A percentile compares a stretch with the other conserved stretches of the same genome.
phyloP scores from a whole-genome alignment of 2,888 invertebrate species.

The Agonopterix alstromeriana region DNA sequence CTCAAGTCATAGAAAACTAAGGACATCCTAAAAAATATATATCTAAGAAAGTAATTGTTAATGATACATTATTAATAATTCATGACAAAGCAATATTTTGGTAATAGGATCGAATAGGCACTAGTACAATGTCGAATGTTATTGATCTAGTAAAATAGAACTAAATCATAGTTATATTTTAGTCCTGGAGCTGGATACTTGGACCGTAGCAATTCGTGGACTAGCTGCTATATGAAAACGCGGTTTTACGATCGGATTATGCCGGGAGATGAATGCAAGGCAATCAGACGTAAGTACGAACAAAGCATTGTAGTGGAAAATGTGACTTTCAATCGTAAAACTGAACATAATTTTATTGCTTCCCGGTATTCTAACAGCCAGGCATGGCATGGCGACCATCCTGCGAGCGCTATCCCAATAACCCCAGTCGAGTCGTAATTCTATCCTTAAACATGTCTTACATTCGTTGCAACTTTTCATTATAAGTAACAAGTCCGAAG shows the following conservation, averaged over 20 bases:
- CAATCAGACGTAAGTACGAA: slow-evolving; percentile 60
- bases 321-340: slow-evolving; percentile 69
- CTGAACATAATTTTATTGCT: slow-evolving; percentile 60
- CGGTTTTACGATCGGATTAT: slow-evolving; percentile 64
- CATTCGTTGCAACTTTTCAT: slow-evolving; percentile 38
- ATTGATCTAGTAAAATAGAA: too few relatives aligned
- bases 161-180: too few relatives aligned
- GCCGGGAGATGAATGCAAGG: slow-evolving; percentile 62
- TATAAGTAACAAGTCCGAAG: slow-evolving; percentile 41
- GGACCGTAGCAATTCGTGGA: slow-evolving; percentile 4
- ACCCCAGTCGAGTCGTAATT: slow-evolving; percentile 35
- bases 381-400: slow-evolving; percentile 27
- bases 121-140: too few relatives aligned
- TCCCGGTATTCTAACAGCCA: slow-evolving; percentile 52
- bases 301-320: slow-evolving; percentile 68
- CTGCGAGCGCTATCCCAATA: slow-evolving; percentile 33
- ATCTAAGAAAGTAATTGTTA: too few relatives aligned
- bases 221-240: slow-evolving; percentile 45
- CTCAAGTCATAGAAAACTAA: not conserved
- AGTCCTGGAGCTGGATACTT: slow-evolving; percentile 12
- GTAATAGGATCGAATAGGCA: too few relatives aligned
- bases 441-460: slow-evolving; percentile 27
- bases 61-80: too few relatives aligned
- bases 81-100: too few relatives aligned
- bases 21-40: too few relatives aligned